These are phyloP conservation scores for Atractosteus spatula DNA, from an alignment of 2,113 vertebrate genomes.

Conservation along the genomic window DNA sequence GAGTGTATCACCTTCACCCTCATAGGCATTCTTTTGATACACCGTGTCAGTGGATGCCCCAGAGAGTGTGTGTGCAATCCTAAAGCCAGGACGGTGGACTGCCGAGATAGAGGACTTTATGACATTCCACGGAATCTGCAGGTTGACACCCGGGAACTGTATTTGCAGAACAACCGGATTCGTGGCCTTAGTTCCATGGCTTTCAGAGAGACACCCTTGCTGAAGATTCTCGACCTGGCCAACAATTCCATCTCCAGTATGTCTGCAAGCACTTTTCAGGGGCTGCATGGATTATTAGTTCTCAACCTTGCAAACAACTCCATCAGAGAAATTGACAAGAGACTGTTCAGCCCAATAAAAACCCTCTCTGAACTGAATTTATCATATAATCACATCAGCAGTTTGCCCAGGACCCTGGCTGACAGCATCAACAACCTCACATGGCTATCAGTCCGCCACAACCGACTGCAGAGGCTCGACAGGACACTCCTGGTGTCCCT, in stretches of 20 bases:
- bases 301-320: constrained; percentile 84
- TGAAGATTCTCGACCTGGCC: constrained; percentile 81
- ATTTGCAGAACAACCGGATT: constrained; percentile 87
- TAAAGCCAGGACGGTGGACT: constrained; percentile 80
- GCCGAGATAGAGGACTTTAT: constrained; percentile 76
- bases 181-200: constrained; percentile 74
- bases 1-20: constrained; percentile 61
- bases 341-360: constrained; percentile 75
- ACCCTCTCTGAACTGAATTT: constrained; percentile 83
- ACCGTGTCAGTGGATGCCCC: constrained; percentile 65
- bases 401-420: constrained; percentile 75
- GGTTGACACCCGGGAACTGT: constrained; percentile 76
- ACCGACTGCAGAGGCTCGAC: constrained; percentile 80
- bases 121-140: constrained; percentile 77
- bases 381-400: constrained; percentile 81
- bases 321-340: constrained; percentile 80
- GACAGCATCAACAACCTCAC: constrained; percentile 81
- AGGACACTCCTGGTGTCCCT: constrained; percentile 80
- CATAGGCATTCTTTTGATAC: constrained; percentile 45
- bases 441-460: constrained; percentile 76
- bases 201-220: constrained; percentile 72
- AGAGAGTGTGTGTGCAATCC: constrained; percentile 78
- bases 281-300: constrained; percentile 72
- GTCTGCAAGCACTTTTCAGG: constrained; percentile 75
- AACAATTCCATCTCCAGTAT: constrained; percentile 87